These are phyloP conservation scores for Listrodromus nycthemerus DNA, from an alignment of 2,888 invertebrate genomes.

Conservation along the genomic window DNA sequence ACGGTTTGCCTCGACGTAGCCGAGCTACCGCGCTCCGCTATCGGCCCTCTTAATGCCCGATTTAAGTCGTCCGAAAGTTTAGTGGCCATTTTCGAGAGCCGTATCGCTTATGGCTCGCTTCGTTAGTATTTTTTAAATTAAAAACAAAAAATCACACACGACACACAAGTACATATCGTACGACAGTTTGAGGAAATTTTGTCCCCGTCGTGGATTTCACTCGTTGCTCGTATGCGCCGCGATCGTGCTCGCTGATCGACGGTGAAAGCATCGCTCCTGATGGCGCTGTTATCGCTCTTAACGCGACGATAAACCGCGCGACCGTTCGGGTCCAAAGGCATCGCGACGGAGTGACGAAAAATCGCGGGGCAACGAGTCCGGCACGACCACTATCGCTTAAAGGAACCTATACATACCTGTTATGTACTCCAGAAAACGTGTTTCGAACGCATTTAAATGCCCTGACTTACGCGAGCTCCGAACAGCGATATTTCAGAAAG, in stretches of 20 bases:
- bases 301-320: constrained; percentile 53
- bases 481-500: constrained; percentile 56
- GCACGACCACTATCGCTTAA: constrained; percentile 34
- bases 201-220: constrained; percentile 13
- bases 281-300: constrained; percentile 41
- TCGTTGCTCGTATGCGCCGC: neutral
- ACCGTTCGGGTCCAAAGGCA: neutral
- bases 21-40: constrained; percentile 69
- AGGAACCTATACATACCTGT: constrained; percentile 19
- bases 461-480: constrained; percentile 6
- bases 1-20: constrained; percentile 61
- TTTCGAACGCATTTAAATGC: constrained; percentile 38
- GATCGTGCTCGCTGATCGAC: neutral
- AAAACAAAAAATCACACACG: too few species aligned
- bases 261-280: constrained; percentile 43
- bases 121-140: constrained; percentile 24
- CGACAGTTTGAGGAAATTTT: constrained; percentile 38
- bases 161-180: constrained; percentile 12
- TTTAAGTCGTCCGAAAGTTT: constrained; percentile 69
- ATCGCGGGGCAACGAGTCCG: constrained; percentile 57
- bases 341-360: constrained; percentile 51
- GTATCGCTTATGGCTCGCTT: constrained; percentile 9
- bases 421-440: constrained; percentile 57
- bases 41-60: constrained; percentile 68
- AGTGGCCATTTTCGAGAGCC: constrained; percentile 63